These are phyloP conservation scores for Fulica atra DNA, from an alignment of 2,113 vertebrate species.

Conservation along the genomic window DNA sequence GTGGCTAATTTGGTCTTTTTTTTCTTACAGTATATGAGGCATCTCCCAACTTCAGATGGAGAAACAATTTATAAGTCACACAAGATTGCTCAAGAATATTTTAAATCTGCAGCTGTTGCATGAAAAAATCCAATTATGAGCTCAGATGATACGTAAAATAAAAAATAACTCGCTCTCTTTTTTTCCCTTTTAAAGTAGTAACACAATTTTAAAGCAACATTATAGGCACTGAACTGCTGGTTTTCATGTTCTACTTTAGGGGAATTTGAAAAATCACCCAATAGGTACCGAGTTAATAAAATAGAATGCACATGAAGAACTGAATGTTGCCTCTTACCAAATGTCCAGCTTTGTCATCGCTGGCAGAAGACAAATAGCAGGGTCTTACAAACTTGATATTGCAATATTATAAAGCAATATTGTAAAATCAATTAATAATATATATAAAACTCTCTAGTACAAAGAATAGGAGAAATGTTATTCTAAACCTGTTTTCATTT, in stretches of 20 bases:
- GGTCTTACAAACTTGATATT: not conserved
- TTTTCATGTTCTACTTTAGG: not conserved
- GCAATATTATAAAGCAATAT: not conserved
- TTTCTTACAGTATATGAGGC: constrained; percentile 50
- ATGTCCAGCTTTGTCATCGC: not conserved
- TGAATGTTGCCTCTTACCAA: not conserved
- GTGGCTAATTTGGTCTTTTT: not conserved
- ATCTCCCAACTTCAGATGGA: constrained; percentile 45
- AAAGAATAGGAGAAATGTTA: not conserved
- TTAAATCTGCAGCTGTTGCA: not conserved
- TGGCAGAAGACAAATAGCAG: not conserved
- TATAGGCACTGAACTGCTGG: not conserved
- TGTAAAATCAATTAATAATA: not conserved
- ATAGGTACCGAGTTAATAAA: not conserved
- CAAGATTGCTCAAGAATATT: not conserved
- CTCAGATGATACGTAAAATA: not conserved
- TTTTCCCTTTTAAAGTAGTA: not conserved
- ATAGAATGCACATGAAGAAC: not conserved
- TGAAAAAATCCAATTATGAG: not conserved
- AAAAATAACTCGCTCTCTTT: not conserved
- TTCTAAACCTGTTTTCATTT: not conserved
- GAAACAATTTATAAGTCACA: constrained; percentile 49
- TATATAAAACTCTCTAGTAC: not conserved
- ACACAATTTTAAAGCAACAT: not conserved
- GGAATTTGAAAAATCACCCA: not conserved